phyloP scores from a whole-genome alignment of 2,888 invertebrate species.

The Cosmopolites sordidus region DNA sequence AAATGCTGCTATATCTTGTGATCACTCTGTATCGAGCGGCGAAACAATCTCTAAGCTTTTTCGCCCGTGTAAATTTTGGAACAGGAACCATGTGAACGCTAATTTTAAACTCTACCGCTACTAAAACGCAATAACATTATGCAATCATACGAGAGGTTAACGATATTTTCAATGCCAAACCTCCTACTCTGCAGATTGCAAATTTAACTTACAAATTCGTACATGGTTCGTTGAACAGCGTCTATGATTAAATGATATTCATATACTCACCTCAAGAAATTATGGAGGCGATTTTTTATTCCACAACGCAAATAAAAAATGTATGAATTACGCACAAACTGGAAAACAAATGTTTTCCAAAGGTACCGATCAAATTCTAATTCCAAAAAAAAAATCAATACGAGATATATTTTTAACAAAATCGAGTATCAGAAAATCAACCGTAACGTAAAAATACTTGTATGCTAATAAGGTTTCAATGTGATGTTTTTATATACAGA shows the following conservation, averaged over 20 bases:
- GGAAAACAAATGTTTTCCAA: too few species aligned
- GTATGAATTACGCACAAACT: conserved; percentile 19
- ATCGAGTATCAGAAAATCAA: too few species aligned
- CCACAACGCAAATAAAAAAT: conserved; percentile 20
- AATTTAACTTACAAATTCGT: conserved; percentile 27
- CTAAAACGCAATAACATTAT: conserved; percentile 37
- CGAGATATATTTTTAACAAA: too few species aligned
- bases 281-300: conserved; percentile 11
- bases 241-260: conserved; percentile 19
- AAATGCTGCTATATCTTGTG: too few species aligned
- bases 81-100: conserved; percentile 19
- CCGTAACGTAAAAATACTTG: too few species aligned
- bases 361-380: too few species aligned
- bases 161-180: conserved; percentile 28
- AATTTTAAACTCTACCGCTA: conserved; percentile 21
- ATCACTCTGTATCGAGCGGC: neutral
- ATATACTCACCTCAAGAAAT: conserved; percentile 19
- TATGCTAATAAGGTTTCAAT: too few species aligned
- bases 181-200: conserved; percentile 27
- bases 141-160: conserved; percentile 34
- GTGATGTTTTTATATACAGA: too few species aligned
- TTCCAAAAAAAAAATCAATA: too few species aligned
- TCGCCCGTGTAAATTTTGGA: conserved; percentile 9
- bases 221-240: conserved; percentile 25
- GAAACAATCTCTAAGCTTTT: conserved; percentile 4